Evolutionary conservation across 2,113 vertebrate species (phyloP).

Genomic region (Pongo abelii): DNA sequence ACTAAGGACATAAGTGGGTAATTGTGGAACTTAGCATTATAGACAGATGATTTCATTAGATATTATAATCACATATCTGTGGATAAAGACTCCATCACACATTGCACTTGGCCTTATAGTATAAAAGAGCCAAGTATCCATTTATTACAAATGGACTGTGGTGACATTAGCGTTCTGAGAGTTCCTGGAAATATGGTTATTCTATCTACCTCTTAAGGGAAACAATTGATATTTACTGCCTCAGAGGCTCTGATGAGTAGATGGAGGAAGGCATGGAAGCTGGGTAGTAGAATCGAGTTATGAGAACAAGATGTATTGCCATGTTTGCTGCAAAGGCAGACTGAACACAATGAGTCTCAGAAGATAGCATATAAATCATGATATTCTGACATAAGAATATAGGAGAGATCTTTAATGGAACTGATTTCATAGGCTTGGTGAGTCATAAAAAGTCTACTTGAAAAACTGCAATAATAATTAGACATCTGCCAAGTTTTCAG

Average conservation of each 20-base stretch:
- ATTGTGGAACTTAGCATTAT: constrained; percentile 33
- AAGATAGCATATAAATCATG: constrained; percentile 74
- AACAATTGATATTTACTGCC: constrained; percentile 63
- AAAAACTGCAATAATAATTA: constrained; percentile 78
- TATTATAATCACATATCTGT: constrained; percentile 54
- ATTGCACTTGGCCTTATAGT: neutral
- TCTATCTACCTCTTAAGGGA: neutral
- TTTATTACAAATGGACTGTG: constrained; percentile 51
- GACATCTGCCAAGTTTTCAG: constrained; percentile 64
- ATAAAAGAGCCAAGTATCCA: constrained; percentile 46
- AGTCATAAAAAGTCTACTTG: constrained; percentile 70
- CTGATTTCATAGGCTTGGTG: constrained; percentile 60
- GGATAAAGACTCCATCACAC: constrained; percentile 50
- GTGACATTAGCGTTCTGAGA: constrained; percentile 37
- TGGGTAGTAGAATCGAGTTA: neutral
- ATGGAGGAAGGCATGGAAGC: neutral
- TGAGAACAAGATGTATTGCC: constrained; percentile 69
- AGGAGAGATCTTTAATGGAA: constrained; percentile 62
- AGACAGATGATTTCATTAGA: constrained; percentile 32
- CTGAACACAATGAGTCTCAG: constrained; percentile 58
- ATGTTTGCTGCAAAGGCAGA: constrained; percentile 67
- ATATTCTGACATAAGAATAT: constrained; percentile 68
- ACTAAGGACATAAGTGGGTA: neutral
- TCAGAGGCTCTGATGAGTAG: constrained; percentile 29
- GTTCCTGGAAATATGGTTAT: constrained; percentile 54